Evolutionary conservation across 2,797 vertebrate species (phyloP), one percentile per base, ranked within the genome.

Genomic region (Champsocephalus esox): DNA sequence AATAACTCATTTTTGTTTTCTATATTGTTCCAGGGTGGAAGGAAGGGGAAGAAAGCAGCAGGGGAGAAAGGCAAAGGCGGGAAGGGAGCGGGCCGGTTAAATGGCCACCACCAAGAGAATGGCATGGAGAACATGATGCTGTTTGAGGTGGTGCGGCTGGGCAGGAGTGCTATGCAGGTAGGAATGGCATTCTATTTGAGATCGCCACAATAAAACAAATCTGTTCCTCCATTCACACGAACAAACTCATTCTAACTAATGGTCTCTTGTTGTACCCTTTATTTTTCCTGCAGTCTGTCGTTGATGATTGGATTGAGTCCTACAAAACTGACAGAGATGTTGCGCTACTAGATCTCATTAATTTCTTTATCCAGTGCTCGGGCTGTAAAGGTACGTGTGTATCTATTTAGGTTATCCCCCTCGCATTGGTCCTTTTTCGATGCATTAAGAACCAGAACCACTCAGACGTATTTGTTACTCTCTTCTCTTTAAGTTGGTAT

Each of bases 131-230:
- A 98, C 95, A 98, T 99, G 96, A 98, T 98, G 96, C 92, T 99
- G 85, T 99, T 99, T 92, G 98, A 99, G 92, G 97, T 99, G 83
- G 97, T 99, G 62, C 98, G 96, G 95, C 92, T 99, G 94, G 98
- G 98, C 90, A 98, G 98, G 94, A 98, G 98, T 95, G 98, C 98
- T 92, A 99, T 99, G 96, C 98, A 99, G 98, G 98, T 99, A 94
- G 17, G 45, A 72, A 62, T 12, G 3, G 1, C 12, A 13, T 17
- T 3, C 17, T n/a, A 4, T 65, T 57, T 68, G 3, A 59, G 7
- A 56, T 48, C 9, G 5, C 19, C 5, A 43, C 17, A 1, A 0
- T 49, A 11, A 19, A 55, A 28, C 28, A 28, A 62, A 43, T 7
- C 2, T 14, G 12, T 19, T 44, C 48, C 56, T 21, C 38, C 5